Base-by-base conservation (phyloP, 1,140 invertebrate genomes). In the Octopus sinensis region DNA sequence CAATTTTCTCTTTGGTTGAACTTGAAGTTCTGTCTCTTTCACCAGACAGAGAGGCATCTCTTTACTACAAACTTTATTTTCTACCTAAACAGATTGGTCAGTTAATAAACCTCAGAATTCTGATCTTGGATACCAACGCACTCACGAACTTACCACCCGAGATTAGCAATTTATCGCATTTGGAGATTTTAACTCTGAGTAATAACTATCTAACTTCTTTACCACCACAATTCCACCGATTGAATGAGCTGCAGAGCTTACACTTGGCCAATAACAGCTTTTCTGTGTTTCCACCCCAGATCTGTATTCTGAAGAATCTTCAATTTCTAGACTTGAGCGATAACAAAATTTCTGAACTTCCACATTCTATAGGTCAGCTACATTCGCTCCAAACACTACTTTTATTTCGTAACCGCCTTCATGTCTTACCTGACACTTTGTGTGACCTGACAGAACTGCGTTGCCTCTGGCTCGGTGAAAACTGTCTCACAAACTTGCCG, bases 91-190 rank as follows among this genome's bases (percentile, higher is more conserved):
- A 82, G 6, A 89, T 91, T 17, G 87, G 88, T 7, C 85, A 86
- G 54, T 85, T 91, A 54, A 83, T 87, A 30, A 90, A 91, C 78
- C 81, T 91, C 7, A 85, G 84, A 54, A 85, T 90, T 2, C 84
- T 91, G 2, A 87, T 89, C 82, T 78, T 91, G n/a, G 91, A 91
- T 82, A 91, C 90, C n/a, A 91, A 91, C 82, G 86, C 90, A 13
- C 82, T 91, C 73, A 78, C 81, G 30, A 80, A 84, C 68, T 12
- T 91, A n/a, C 90, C 91, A 12, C 78, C 86, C 7, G 88, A 90
- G 82, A 84, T 91, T 1, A 82, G 86, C 73, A 76, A 87, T 54
- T 85, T 91, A 62, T 80, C 83, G 2, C 86, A 89, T 81, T 82
- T 91, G 56, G 89, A 91, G 82, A 84, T 88, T 43, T 68, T 91